Conservation (phyloP, 2,113 vertebrate genomes). For the Acanthochromis polyacanthus region DNA sequence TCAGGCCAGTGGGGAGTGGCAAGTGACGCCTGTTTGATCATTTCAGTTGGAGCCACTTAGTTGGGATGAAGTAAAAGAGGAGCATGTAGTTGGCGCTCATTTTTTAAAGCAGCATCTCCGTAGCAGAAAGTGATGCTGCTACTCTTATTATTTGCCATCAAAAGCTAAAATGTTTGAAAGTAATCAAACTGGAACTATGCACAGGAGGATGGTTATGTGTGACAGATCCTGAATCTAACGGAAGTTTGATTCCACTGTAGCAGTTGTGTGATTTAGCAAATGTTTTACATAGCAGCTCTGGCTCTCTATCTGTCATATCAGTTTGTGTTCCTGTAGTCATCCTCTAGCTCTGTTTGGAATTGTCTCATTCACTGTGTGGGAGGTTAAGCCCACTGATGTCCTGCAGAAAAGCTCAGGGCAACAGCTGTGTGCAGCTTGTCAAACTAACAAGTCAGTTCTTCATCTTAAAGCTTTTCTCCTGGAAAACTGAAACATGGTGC, state of each 20-base stretch:
- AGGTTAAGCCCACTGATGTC: conserved; percentile 31
- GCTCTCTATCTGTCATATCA: conserved; percentile 51
- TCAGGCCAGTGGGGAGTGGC: conserved; percentile 44
- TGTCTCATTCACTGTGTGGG: conserved; percentile 25
- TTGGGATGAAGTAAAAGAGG: conserved; percentile 24
- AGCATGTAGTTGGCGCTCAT: conserved; percentile 45
- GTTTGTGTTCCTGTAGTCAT: conserved; percentile 63
- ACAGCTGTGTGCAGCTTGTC: neutral
- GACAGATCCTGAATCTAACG: conserved; percentile 47
- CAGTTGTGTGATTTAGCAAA: conserved; percentile 61
- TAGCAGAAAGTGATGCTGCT: conserved; percentile 33
- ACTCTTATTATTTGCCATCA: conserved; percentile 30
- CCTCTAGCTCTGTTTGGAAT: conserved; percentile 36
- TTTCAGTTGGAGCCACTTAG: conserved; percentile 42
- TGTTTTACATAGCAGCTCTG: conserved; percentile 55
- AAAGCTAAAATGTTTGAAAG: conserved; percentile 30
- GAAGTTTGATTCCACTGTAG: conserved; percentile 55
- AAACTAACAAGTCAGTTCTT: neutral
- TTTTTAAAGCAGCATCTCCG: conserved; percentile 42
- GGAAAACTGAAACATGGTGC: neutral
- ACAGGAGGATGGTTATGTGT: conserved; percentile 45
- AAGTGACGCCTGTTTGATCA: conserved; percentile 38
- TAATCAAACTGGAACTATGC: conserved; percentile 35
- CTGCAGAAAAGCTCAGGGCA: conserved; percentile 7
- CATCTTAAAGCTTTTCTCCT: neutral